phyloP scores from a whole-genome alignment of 2,888 invertebrate species.

The Caenorhabditis becei region DNA sequence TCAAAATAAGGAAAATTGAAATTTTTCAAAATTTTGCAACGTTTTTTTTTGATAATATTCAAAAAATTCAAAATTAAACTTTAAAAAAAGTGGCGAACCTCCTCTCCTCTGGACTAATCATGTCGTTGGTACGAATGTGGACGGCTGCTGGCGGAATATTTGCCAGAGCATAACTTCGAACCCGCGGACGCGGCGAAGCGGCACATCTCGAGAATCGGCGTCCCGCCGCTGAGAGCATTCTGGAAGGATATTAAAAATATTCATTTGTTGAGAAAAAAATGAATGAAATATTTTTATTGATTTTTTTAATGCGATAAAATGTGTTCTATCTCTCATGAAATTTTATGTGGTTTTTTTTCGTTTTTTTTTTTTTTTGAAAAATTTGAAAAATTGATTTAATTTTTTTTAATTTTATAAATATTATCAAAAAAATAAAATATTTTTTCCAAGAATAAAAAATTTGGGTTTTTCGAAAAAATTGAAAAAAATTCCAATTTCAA shows the following conservation, averaged over 20 bases:
- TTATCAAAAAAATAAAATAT: too few relatives aligned
- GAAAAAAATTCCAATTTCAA: conserved; percentile 14
- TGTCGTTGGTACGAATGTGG: conserved; percentile 72
- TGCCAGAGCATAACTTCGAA: conserved; percentile 65
- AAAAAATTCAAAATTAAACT: background rate
- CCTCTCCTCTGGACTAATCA: conserved; percentile 71
- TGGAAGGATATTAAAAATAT: conserved; percentile 44
- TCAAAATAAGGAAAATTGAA: too few relatives aligned
- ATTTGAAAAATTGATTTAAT: conserved; percentile 3
- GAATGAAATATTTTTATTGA: too few relatives aligned
- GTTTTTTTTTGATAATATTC: background rate
- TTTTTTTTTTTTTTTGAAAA: conserved; percentile 10
- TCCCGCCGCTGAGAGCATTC: conserved; percentile 71
- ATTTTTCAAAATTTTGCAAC: background rate
- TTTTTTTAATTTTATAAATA: too few relatives aligned
- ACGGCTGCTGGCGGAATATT: conserved; percentile 71
- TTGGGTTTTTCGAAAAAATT: background rate
- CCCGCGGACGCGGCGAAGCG: conserved; percentile 69
- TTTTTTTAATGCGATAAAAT: background rate
- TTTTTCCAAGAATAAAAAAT: background rate
- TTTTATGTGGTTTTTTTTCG: background rate
- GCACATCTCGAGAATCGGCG: conserved; percentile 69
- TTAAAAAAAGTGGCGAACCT: too few relatives aligned
- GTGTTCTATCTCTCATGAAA: background rate
- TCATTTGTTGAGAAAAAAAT: too few relatives aligned